Evolutionary conservation across 2,888 invertebrate genomes (phyloP), one percentile per base, ranked within the genome.

Genomic region (Drosophila aldrichi): DNA sequence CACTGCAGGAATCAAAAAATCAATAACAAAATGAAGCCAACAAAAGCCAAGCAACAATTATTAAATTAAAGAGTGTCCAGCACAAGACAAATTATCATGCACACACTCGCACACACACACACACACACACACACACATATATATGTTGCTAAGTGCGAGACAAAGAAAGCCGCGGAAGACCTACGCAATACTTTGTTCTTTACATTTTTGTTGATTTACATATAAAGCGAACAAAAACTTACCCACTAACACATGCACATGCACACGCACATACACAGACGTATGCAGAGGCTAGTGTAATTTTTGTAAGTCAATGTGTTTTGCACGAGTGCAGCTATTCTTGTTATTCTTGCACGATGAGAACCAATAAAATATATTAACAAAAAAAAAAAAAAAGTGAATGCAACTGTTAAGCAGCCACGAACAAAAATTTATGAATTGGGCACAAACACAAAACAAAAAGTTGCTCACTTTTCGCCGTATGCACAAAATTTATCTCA

Each of bases 11-110:
- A 49, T 49, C 61, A 73, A 49, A 49, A 54, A 77, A 77, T 77
- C 77, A 77, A 77, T 77, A 77, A 41, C 46, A 61, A 66, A 69
- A 25, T 54, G 62, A 72, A 72, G 64, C 56, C 70, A 78, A 74
- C 59, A 43, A 68, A 78, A 59, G 36, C 49, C 14, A 48, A 66
- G 54, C 34, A 52, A 48, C 43, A 71, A 49, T 51, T 40, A 74
- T 51, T 65, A 41, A 54, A 63, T 38, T 62, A 48, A 52, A 54
- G 16, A 51, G 57, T 48, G 41, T 43, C 49, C 44, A 58, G 18
- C 46, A 34, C 18, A 67, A 61, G 48, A 12, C 61, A 49, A 67
- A 70, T 59, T 62, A 67, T 40, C 22, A 57, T n/a, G 18, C 60
- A 59, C 55, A 60, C 36, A 58, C 49, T 54, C 36, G 59, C 56